Evolutionary conservation across 1,140 invertebrate genomes (phyloP).

Genomic region (Holotrichia oblita): DNA sequence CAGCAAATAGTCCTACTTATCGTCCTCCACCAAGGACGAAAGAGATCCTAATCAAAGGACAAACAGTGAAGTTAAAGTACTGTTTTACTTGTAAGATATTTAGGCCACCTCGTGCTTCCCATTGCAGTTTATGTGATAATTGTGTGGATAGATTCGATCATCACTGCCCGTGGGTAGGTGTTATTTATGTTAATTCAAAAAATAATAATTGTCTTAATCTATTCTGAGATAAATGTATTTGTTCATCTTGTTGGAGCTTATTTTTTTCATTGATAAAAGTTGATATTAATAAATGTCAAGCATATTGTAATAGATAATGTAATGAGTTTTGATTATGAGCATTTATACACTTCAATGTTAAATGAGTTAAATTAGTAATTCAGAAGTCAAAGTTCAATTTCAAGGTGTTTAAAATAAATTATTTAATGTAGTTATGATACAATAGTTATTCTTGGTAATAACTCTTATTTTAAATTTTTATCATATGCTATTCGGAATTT

Average conservation of each 20-base stretch:
- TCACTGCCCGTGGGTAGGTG: constrained; percentile 78
- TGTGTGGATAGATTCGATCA: constrained; percentile 92
- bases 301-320: not conserved
- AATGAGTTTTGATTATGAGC: not conserved
- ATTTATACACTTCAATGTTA: too few relatives aligned
- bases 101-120: constrained; percentile 96
- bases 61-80: constrained; percentile 96
- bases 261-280: not conserved
- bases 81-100: constrained; percentile 99
- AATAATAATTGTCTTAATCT: constrained; percentile 5
- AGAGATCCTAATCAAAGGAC: constrained; percentile 93
- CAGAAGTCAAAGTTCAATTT: not conserved
- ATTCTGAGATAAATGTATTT: not conserved
- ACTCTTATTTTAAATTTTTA: too few relatives aligned
- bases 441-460: too few relatives aligned
- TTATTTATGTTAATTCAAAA: constrained; percentile 19
- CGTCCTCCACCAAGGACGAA: constrained; percentile 90
- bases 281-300: not conserved
- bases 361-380: constrained; percentile 6
- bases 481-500: too few relatives aligned
- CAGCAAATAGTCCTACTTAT: constrained; percentile 79
- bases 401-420: too few relatives aligned
- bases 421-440: too few relatives aligned
- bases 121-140: constrained; percentile 99
- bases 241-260: not conserved